phyloP scores from a whole-genome alignment of 1,140 invertebrate genomes.

The Teleopsis dalmanni region DNA sequence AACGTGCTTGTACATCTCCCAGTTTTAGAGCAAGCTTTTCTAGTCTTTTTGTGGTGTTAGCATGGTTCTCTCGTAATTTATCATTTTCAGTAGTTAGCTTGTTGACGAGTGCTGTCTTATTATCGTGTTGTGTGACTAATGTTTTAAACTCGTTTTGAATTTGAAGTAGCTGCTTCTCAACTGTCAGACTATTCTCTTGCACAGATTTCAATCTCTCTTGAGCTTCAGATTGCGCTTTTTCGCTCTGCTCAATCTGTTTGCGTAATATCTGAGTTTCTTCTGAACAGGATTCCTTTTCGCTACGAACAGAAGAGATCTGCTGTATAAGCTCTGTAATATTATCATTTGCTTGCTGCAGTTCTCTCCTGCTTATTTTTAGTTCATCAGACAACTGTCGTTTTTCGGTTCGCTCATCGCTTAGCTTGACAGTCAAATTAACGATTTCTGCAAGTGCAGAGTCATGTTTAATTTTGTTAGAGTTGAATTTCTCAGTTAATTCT shows the following conservation, averaged over 20 bases:
- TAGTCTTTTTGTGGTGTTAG: conserved; percentile 13
- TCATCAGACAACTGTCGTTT: conserved; percentile 9
- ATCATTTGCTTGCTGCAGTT: conserved; percentile 9
- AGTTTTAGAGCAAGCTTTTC: conserved; percentile 22
- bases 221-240: conserved; percentile 1
- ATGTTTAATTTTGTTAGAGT: conserved; percentile 8
- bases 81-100: conserved; percentile 12
- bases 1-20: conserved; percentile 14
- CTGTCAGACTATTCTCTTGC: conserved; percentile 6
- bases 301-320: conserved; percentile 5
- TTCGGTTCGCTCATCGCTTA: too few relatives aligned
- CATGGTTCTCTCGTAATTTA: conserved; percentile 10
- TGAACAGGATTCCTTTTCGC: conserved; percentile 7
- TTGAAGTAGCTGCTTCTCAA: conserved; percentile 1
- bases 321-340: conserved; percentile 12
- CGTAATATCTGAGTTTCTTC: conserved; percentile 6
- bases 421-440: conserved; percentile 4
- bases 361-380: not conserved
- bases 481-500: conserved; percentile 6
- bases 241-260: conserved; percentile 8
- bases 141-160: conserved; percentile 10
- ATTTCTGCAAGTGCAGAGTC: conserved; percentile 1
- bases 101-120: conserved; percentile 6
- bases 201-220: conserved; percentile 12
- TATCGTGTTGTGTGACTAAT: not conserved